Conservation (phyloP, 2,888 invertebrate genomes). For the Morpho deidamia region DNA sequence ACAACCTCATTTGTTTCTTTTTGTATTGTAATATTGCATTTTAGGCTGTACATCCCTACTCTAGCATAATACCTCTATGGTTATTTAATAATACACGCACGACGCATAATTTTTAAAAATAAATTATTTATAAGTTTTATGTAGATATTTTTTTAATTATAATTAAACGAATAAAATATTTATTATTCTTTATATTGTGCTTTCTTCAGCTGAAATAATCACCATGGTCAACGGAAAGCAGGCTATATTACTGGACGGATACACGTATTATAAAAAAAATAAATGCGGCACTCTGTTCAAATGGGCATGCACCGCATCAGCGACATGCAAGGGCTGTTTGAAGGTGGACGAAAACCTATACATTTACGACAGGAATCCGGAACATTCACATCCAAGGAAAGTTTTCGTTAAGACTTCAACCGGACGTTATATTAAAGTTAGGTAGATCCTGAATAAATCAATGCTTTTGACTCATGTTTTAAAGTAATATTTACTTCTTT, state of each 20-base stretch:
- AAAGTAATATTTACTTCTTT: no score
- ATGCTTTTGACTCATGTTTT: no score
- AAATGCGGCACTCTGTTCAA: conserved; percentile 4
- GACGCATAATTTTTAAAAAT: no score
- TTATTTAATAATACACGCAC: no score
- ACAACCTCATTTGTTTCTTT: no score
- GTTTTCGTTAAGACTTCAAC: conserved; percentile 1
- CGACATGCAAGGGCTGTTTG: conserved; percentile 11
- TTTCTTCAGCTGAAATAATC: conserved; percentile 14
- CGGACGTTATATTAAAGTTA: background rate
- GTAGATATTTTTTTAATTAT: no score
- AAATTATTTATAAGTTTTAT: no score
- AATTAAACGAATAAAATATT: no score
- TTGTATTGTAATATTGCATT: no score
- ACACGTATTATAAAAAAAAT: conserved; percentile 19
- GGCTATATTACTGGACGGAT: conserved; percentile 18
- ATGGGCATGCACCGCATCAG: conserved; percentile 18
- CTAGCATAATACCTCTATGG: no score
- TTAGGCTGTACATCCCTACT: no score
- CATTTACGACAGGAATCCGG: conserved; percentile 1
- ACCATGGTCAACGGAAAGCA: conserved; percentile 21
- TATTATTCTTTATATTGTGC: background rate
- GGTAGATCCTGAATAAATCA: no score
- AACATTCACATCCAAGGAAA: conserved; percentile 10
- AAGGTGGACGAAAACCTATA: conserved; percentile 13